Evolutionary conservation across 2,888 invertebrate genomes (phyloP), one percentile per base, ranked within the genome.

Genomic region (Phaonia tiefii): DNA sequence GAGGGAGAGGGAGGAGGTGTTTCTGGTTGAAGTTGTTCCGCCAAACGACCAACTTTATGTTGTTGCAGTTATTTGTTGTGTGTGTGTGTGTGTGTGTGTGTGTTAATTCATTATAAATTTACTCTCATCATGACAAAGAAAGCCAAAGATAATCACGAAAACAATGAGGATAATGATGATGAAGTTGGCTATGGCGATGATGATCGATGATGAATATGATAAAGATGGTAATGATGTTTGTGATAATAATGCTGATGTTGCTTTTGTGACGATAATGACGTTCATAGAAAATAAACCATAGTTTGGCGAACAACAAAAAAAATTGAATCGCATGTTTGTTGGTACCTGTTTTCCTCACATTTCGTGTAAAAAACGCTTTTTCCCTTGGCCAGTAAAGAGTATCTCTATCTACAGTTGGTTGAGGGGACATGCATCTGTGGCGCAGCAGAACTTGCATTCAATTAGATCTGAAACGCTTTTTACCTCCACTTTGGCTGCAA

Each of bases 91-190:
- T 20, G 25, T 51, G 69, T 51, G 56, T 44, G 44, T 80, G 46
- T 70, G 65, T 65, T 76, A 76, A 80, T 80, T 75, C 75, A 70
- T 73, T 69, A 73, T 58, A 67, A 76, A 60, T 71, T 46, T 56
- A 73, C 73, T 70, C 63, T 63, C 22, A 17, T 63, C 22, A 22
- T 42, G n/a, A 42, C 63, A 42, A 63, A 42, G 22, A 26, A 63
- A n/a, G 42, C 8, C 20, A 20, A 63, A 42, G 20, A 63, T 63
- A 42, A 63, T 63, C 42, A 42, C 10, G 63, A 39, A 11, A 22
- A 13, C 42, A 37, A 39, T 31, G 11, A 20, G 17, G 56, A 44
- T 72, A 26, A 65, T 67, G 56, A 76, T 49, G 58, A 67, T 11
- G n/a, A n/a, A n/a, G n/a, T n/a, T n/a, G 67, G 26, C 75, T 71